A percentile compares a stretch with the other conserved stretches of the same genome.
These are phyloP conservation scores for Heloderma charlesbogerti DNA, from an alignment of 2,113 vertebrate species.

Conservation along the genomic window DNA sequence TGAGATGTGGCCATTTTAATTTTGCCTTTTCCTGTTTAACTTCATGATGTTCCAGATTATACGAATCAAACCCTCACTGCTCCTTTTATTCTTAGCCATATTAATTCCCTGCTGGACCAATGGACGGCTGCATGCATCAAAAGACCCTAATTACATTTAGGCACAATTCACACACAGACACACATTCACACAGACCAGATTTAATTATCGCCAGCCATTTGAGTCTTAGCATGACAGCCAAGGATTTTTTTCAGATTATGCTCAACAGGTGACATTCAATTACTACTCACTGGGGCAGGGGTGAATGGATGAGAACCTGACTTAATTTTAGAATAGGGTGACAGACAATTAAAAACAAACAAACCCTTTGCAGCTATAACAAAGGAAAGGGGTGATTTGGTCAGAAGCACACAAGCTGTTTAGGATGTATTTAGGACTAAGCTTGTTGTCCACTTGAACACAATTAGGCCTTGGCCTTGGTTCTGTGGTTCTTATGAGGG, in stretches of 20 bases:
- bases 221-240: slow-evolving; percentile 25
- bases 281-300: neutral
- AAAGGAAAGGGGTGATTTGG: neutral
- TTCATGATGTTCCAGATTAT: neutral
- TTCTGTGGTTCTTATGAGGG: neutral
- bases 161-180: neutral
- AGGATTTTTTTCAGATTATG: slow-evolving; percentile 57
- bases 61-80: neutral
- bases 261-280: slow-evolving; percentile 44
- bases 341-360: neutral
- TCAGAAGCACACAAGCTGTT: neutral
- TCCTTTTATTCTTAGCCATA: neutral
- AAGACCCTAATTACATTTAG: slow-evolving; percentile 15
- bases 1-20: neutral
- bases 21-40: neutral
- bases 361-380: neutral
- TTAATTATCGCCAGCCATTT: slow-evolving; percentile 50
- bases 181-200: neutral
- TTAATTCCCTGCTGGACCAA: neutral
- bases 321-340: slow-evolving; percentile 19
- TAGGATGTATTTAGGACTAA: slow-evolving; percentile 8
- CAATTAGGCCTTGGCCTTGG: neutral
- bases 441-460: neutral
- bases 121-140: slow-evolving; percentile 6
- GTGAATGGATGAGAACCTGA: neutral